phyloP scores from a whole-genome alignment of 2,888 invertebrate genomes.

The Yponomeuta sedellus region DNA sequence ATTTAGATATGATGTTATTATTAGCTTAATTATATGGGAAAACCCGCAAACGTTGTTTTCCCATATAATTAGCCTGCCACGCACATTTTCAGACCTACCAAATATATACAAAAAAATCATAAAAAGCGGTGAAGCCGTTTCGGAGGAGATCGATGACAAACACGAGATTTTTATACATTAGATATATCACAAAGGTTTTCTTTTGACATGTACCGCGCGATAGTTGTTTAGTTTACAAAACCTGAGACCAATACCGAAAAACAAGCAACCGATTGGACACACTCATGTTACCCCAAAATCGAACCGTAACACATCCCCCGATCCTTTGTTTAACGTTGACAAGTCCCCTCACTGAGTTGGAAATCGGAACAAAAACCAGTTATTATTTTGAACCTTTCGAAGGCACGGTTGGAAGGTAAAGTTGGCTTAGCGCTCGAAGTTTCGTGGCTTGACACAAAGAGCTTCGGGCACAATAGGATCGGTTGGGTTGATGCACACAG shows the following conservation, averaged over 20 bases:
- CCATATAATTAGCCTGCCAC: no score
- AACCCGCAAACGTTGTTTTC: no score
- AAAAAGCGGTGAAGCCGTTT: no score
- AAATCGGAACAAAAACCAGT: constrained; percentile 30
- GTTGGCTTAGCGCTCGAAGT: constrained; percentile 14
- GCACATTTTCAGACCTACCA: no score
- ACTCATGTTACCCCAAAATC: not conserved
- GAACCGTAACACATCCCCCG: constrained; percentile 33
- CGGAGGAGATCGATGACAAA: no score
- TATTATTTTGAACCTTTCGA: constrained; percentile 29
- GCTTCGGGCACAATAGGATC: constrained; percentile 39
- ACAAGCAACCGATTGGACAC: constrained; percentile 3
- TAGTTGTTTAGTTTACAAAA: not conserved
- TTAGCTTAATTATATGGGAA: no score
- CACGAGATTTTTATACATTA: no score
- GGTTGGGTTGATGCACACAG: constrained; percentile 30
- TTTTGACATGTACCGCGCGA: no score
- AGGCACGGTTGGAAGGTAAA: constrained; percentile 11
- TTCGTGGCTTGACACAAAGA: constrained; percentile 37
- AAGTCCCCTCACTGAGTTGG: constrained; percentile 42
- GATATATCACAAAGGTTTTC: no score
- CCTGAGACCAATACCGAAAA: not conserved
- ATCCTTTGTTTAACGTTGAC: constrained; percentile 44
- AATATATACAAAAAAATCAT: no score
- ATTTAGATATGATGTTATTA: no score